Evolutionary conservation across 2,888 invertebrate species (phyloP), one percentile per base, ranked within the genome.

Genomic region (Drosophila eohydei): DNA sequence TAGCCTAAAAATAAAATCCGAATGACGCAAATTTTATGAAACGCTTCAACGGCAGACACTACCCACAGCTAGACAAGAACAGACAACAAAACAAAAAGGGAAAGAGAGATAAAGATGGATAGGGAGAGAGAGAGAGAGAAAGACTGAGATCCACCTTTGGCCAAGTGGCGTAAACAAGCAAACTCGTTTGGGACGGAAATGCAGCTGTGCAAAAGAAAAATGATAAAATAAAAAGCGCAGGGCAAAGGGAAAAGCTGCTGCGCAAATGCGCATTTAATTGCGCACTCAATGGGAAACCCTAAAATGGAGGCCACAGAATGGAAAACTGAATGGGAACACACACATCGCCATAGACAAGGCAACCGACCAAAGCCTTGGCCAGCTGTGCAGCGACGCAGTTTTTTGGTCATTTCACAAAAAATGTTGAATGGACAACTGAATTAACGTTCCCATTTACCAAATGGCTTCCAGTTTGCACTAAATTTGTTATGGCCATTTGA

Each of bases 201-300:
- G 89, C 85, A 80, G 70, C 73, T 69, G 62, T 30, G 67, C 38
- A 34, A 52, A 76, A 59, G 61, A 63, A 41, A 62, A 48, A 60
- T 48, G 46, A 43, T 52, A 70, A 60, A 46, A 46, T 54, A 43
- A 16, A n/a, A 36, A 52, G 9, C 34, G 21, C 36, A 36, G 36
- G 14, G 26, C 30, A 60, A 9, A 43, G 21, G 59, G 9, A 57
- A 65, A 74, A 71, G 41, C 38, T 71, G 74, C 63, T 79, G 66
- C 74, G 73, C 57, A 83, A 87, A 87, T 89, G 87, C 78, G 73
- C 85, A 84, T 74, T 87, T 87, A 87, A 85, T 89, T 83, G 88
- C 75, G 82, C 74, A 75, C 78, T 87, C 80, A 87, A 84, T 78
- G 61, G 68, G 55, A 78, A 67, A 65, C 57, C 69, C 54, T 46